Conservation (phyloP, 2,888 invertebrate genomes). For the Biston stratarius region DNA sequence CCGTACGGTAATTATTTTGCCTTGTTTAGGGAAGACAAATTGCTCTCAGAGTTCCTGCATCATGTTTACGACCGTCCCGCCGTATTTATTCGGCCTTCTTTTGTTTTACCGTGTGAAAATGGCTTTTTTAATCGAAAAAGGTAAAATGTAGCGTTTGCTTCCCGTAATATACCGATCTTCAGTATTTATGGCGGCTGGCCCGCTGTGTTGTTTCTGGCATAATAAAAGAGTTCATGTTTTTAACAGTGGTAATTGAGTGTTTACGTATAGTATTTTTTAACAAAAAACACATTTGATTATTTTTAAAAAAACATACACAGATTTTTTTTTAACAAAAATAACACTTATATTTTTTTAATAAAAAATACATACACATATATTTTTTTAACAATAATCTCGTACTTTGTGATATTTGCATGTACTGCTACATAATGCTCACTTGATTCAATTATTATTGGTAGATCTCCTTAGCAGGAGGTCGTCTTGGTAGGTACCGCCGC, state of each 20-base stretch:
- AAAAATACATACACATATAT: too few species aligned
- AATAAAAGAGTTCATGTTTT: slow-evolving; percentile 33
- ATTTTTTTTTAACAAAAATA: too few species aligned
- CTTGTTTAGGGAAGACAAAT: slow-evolving; percentile 54
- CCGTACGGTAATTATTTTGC: slow-evolving; percentile 47
- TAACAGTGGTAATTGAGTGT: background rate
- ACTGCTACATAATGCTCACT: too few species aligned
- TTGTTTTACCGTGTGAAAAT: slow-evolving; percentile 45
- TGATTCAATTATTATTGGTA: too few species aligned
- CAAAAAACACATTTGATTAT: background rate
- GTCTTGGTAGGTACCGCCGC: too few species aligned
- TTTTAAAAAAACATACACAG: background rate
- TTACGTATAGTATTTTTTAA: background rate
- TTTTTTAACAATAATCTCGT: too few species aligned
- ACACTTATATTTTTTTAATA: too few species aligned
- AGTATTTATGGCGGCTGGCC: slow-evolving; percentile 36
- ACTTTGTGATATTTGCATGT: too few species aligned
- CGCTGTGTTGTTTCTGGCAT: slow-evolving; percentile 31
- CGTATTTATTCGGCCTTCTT: slow-evolving; percentile 50
- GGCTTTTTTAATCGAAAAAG: slow-evolving; percentile 35
- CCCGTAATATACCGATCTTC: slow-evolving; percentile 37
- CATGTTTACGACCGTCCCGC: slow-evolving; percentile 53
- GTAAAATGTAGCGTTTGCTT: slow-evolving; percentile 35
- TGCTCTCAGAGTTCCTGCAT: slow-evolving; percentile 49
- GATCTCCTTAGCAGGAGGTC: too few species aligned